These are phyloP conservation scores for Peromyscus aztecus DNA, from an alignment of 2,797 vertebrate genomes.

Conservation along the genomic window DNA sequence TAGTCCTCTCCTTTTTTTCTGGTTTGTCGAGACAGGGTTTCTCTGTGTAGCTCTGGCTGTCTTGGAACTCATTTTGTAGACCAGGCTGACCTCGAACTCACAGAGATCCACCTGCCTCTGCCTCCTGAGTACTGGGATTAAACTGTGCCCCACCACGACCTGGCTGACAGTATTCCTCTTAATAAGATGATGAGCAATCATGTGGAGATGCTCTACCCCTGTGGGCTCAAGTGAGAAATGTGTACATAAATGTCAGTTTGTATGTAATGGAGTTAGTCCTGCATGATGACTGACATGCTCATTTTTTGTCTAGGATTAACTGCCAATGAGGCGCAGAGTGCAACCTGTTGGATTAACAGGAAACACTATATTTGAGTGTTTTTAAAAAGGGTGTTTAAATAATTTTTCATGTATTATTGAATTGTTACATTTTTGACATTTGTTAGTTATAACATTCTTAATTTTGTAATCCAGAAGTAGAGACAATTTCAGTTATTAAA, in stretches of 20 bases:
- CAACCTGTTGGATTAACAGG: neutral
- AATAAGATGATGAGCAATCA: neutral
- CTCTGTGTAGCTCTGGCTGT: neutral
- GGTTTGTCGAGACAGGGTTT: neutral
- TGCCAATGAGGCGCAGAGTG: neutral
- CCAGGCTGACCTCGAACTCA: neutral
- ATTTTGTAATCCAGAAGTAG: conserved; percentile 59
- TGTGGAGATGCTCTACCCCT: neutral
- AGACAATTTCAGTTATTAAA: conserved; percentile 49
- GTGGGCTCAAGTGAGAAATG: neutral
- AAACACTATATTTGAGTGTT: neutral
- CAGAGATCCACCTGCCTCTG: neutral
- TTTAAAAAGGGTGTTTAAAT: neutral
- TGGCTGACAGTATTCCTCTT: neutral
- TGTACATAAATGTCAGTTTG: neutral
- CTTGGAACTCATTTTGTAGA: neutral
- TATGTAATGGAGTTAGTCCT: neutral
- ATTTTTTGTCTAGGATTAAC: conserved; percentile 1
- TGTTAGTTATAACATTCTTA: conserved; percentile 44
- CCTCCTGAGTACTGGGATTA: neutral
- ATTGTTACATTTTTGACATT: neutral
- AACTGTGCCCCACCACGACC: neutral
- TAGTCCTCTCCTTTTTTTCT: neutral
- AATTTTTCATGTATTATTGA: neutral
- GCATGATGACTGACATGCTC: neutral